These are phyloP conservation scores for Nesometra sesokonis DNA, from an alignment of 35 echinoderm and acorn worm genomes.

Conservation along the genomic window DNA sequence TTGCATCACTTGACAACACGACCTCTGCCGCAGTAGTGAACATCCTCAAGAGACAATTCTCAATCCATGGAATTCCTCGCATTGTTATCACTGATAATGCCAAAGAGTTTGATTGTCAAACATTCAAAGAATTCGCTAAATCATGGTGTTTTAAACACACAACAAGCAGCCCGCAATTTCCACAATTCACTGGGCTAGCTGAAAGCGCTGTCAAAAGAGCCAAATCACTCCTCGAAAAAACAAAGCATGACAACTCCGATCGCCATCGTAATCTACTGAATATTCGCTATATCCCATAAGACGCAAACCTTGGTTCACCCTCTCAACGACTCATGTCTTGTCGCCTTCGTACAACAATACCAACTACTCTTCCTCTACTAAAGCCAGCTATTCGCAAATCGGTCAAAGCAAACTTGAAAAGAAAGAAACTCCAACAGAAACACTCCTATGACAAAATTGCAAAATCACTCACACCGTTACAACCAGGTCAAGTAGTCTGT, in stretches of 20 bases:
- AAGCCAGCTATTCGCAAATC: no score
- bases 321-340: constrained; percentile 23
- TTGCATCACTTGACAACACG: not conserved
- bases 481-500: constrained; percentile 16
- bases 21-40: not conserved
- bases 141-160: constrained; percentile 7
- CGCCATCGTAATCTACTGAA: not conserved
- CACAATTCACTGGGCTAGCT: constrained; percentile 25
- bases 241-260: not conserved
- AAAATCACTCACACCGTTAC: constrained; percentile 11
- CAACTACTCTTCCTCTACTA: no score
- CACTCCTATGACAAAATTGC: constrained; percentile 22
- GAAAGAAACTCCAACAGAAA: no score
- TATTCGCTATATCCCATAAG: not conserved
- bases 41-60: constrained; percentile 11
- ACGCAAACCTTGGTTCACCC: not conserved
- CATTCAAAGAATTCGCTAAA: not conserved
- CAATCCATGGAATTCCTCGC: constrained; percentile 5
- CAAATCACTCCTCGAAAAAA: not conserved
- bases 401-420: no score
- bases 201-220: constrained; percentile 27
- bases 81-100: constrained; percentile 4
- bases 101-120: not conserved
- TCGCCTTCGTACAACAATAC: not conserved
- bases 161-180: constrained; percentile 21